These are phyloP conservation scores for Acleris laterana DNA, from an alignment of 2,888 invertebrate genomes.

Conservation along the genomic window DNA sequence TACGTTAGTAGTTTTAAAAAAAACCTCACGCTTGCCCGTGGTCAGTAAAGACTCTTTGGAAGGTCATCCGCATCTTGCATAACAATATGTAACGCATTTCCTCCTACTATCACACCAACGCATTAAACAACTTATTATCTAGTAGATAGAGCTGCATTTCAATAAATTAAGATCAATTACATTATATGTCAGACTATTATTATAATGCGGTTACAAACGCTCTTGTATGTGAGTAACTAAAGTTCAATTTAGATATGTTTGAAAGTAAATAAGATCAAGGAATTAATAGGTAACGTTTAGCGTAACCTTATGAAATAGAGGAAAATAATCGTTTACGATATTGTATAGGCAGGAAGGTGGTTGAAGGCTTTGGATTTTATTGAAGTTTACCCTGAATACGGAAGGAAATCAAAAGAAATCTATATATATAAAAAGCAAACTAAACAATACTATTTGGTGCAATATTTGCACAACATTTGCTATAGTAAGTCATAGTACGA, in stretches of 20 bases:
- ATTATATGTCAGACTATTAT: neutral
- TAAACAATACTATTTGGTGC: too few relatives aligned
- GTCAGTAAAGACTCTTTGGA: slow-evolving; percentile 27
- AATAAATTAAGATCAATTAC: neutral
- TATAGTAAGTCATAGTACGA: too few relatives aligned
- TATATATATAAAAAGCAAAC: too few relatives aligned
- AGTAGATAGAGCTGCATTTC: neutral
- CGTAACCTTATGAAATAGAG: slow-evolving; percentile 29
- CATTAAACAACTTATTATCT: neutral
- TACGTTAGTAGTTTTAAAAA: slow-evolving; percentile 4
- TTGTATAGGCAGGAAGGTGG: neutral
- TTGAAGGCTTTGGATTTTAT: neutral
- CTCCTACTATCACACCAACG: slow-evolving; percentile 9
- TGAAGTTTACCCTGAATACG: neutral
- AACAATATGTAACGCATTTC: slow-evolving; percentile 40
- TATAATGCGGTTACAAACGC: neutral
- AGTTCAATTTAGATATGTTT: neutral
- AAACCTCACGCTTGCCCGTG: slow-evolving; percentile 21
- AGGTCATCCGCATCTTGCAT: slow-evolving; percentile 41
- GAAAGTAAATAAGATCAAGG: neutral
- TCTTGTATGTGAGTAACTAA: neutral
- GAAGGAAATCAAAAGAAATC: neutral
- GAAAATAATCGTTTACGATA: slow-evolving; percentile 10
- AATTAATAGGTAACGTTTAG: slow-evolving; percentile 15
- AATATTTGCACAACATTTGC: too few relatives aligned